Evolutionary conservation across 2,113 vertebrate species (phyloP).

Genomic region (Rhodinocichla rosea): DNA sequence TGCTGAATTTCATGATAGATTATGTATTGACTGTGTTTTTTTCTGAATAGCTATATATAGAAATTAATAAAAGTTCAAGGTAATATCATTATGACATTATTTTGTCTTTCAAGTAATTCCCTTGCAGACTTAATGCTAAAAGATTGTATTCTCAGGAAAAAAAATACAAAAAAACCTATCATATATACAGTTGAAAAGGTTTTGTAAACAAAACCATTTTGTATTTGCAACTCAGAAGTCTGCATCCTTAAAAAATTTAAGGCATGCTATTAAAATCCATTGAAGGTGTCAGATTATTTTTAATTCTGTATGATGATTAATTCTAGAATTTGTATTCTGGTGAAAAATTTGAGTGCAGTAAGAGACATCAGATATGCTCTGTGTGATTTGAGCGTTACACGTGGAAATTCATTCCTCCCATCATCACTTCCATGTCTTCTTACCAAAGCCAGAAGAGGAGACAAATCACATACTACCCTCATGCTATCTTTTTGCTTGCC

Average conservation of each 20-base stretch:
- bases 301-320: not conserved
- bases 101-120: conserved; percentile 43
- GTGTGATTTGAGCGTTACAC: not conserved
- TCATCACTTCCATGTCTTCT: not conserved
- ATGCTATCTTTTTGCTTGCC: not conserved
- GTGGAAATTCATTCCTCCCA: not conserved
- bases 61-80: not conserved
- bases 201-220: conserved; percentile 14
- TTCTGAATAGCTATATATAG: not conserved
- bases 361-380: not conserved
- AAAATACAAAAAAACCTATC: not conserved
- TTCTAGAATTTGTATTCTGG: not conserved
- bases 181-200: conserved; percentile 7
- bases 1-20: not conserved
- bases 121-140: conserved; percentile 35
- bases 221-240: not conserved
- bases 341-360: not conserved
- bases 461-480: not conserved
- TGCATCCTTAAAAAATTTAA: not conserved
- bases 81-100: not conserved
- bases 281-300: not conserved
- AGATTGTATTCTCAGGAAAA: not conserved
- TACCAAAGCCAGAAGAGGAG: not conserved
- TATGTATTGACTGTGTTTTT: not conserved
- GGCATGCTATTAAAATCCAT: not conserved